phyloP scores from a whole-genome alignment of 2,888 invertebrate genomes.

The Agelastica alni region DNA sequence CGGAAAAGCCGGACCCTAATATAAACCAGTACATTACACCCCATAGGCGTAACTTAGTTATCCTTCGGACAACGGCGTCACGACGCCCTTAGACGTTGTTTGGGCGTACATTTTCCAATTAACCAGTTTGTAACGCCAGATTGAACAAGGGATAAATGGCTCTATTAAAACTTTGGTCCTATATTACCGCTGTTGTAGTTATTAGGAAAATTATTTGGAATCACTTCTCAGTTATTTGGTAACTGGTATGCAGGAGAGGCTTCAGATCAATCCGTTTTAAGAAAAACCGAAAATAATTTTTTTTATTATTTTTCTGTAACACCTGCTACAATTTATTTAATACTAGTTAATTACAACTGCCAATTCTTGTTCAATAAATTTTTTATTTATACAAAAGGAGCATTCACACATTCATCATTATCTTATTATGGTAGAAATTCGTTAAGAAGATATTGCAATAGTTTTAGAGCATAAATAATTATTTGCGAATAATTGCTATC shows the following conservation, averaged over 20 bases:
- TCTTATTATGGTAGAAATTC: too few species aligned
- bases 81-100: conserved; percentile 15
- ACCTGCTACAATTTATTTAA: too few species aligned
- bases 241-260: background rate
- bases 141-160: conserved; percentile 30
- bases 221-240: conserved; percentile 15
- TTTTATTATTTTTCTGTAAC: too few species aligned
- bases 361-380: too few species aligned
- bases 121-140: conserved; percentile 27
- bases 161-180: conserved; percentile 30
- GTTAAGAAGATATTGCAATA: too few species aligned
- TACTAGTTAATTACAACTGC: too few species aligned
- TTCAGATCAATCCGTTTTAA: too few species aligned
- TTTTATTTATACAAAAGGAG: too few species aligned
- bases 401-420: too few species aligned
- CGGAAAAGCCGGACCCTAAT: conserved; percentile 16
- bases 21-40: conserved; percentile 22
- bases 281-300: background rate
- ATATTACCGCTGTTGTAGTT: conserved; percentile 7
- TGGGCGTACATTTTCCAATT: conserved; percentile 28
- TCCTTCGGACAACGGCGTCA: conserved; percentile 4
- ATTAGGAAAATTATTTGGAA: conserved; percentile 20
- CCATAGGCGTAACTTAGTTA: conserved; percentile 24
- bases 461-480: too few species aligned
- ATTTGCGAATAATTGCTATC: too few species aligned